Evolutionary conservation across 2,888 invertebrate genomes (phyloP).

Genomic region (Macroteleia sp.): DNA sequence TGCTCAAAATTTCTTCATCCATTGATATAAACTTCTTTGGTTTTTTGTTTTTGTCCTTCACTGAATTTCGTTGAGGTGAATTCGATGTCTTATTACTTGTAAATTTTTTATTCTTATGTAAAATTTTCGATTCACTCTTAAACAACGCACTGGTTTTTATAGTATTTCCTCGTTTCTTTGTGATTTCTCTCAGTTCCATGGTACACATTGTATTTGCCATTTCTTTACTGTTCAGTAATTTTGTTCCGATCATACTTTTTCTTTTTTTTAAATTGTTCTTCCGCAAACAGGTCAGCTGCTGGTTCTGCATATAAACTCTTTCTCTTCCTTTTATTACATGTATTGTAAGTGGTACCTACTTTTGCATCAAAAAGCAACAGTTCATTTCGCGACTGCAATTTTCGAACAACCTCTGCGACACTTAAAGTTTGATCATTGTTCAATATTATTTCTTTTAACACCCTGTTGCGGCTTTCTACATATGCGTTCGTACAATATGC

Average conservation of each 20-base stretch:
- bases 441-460: constrained; percentile 7
- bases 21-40: too few relatives aligned
- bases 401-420: constrained; percentile 16
- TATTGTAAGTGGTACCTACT: neutral
- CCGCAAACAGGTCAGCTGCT: constrained; percentile 1
- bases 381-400: constrained; percentile 4
- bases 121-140: too few relatives aligned
- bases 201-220: too few relatives aligned
- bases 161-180: too few relatives aligned
- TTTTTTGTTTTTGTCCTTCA: too few relatives aligned
- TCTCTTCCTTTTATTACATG: neutral
- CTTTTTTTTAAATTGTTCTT: constrained; percentile 11
- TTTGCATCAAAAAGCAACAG: constrained; percentile 4
- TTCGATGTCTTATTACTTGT: too few relatives aligned
- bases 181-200: too few relatives aligned
- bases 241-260: neutral
- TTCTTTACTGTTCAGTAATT: too few relatives aligned
- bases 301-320: constrained; percentile 18
- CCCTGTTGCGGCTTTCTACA: constrained; percentile 38
- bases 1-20: too few relatives aligned
- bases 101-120: too few relatives aligned
- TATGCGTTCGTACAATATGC: constrained; percentile 62
- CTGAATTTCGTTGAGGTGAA: too few relatives aligned
- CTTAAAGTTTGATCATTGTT: neutral
- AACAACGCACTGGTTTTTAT: too few relatives aligned